Evolutionary conservation across 2,888 invertebrate species (phyloP).

Genomic region (Machimus rusticus): DNA sequence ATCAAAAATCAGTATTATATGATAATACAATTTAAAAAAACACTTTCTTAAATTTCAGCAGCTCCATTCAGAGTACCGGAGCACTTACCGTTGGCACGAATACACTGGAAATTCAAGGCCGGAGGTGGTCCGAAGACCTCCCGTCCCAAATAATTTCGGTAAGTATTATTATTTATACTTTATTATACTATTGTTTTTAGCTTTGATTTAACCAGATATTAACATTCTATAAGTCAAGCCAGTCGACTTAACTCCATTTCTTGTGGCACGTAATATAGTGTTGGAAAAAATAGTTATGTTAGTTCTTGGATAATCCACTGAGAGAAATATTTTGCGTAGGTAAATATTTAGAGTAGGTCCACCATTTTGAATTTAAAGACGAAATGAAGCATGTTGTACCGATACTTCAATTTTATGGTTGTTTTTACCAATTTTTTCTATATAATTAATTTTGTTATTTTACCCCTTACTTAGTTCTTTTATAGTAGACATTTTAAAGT

Average conservation of each 20-base stretch:
- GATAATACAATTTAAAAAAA: background rate
- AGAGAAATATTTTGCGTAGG: background rate
- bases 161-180: constrained; percentile 40
- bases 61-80: constrained; percentile 94
- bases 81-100: constrained; percentile 95
- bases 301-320: background rate
- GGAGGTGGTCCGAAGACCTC: constrained; percentile 74
- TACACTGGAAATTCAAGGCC: constrained; percentile 80
- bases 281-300: background rate
- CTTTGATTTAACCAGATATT: background rate
- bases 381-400: background rate
- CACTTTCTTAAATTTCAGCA: constrained; percentile 55
- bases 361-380: background rate
- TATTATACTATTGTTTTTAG: background rate
- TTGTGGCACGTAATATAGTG: background rate
- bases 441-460: background rate
- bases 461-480: background rate
- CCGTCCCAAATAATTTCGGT: constrained; percentile 65
- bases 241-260: background rate
- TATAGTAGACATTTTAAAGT: background rate
- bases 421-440: background rate
- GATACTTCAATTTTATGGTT: background rate
- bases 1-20: background rate
- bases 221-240: background rate
- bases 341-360: background rate